Evolutionary conservation across 2,797 vertebrate genomes (phyloP).

Genomic region (Pangasius sanitwongsei): DNA sequence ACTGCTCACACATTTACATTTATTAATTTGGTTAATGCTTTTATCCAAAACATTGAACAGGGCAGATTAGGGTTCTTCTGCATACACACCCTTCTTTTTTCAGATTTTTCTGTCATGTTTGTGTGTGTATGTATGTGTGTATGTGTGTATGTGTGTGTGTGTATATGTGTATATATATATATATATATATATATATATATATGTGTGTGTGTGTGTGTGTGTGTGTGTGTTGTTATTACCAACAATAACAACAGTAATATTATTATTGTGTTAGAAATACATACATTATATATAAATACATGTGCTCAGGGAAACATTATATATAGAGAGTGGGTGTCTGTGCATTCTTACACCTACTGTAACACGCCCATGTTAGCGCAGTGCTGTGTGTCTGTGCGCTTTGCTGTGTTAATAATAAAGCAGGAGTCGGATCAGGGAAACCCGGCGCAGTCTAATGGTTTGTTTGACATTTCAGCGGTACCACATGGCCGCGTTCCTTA

Average conservation of each 20-base stretch:
- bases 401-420: background rate
- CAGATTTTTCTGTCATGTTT: background rate
- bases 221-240: background rate
- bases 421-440: conserved; percentile 3
- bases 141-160: too few species aligned
- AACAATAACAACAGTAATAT: too few species aligned
- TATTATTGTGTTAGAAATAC: too few species aligned
- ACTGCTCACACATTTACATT: background rate
- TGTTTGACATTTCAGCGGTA: conserved; percentile 76
- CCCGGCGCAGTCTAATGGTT: conserved; percentile 67
- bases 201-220: too few species aligned
- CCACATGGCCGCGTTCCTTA: conserved; percentile 71
- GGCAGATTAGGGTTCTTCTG: background rate
- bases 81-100: background rate
- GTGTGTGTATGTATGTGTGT: background rate
- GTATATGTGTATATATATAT: fast-evolving
- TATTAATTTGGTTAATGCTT: background rate
- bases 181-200: too few species aligned
- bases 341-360: background rate
- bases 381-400: background rate
- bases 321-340: background rate
- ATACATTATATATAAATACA: too few species aligned
- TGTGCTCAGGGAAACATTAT: background rate
- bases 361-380: background rate
- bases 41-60: background rate